These are phyloP conservation scores for Caenorhabditis briggsae DNA, from an alignment of 1,140 invertebrate genomes.

Conservation along the genomic window DNA sequence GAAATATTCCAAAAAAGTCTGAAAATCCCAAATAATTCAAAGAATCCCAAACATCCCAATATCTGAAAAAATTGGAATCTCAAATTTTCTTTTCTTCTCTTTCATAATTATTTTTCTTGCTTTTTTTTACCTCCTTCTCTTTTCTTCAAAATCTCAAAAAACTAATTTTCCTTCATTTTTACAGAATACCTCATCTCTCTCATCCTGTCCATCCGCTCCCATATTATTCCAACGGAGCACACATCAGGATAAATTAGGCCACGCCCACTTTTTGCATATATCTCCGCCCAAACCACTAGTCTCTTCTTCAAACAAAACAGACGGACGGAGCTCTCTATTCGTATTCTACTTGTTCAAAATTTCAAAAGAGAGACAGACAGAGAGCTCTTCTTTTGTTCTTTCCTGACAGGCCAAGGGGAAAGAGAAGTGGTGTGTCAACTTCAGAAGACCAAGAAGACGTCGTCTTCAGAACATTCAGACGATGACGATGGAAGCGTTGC, in stretches of 20 bases:
- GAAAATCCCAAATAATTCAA: no score
- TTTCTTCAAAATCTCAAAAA: neutral
- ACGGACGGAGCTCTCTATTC: neutral
- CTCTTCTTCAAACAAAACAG: no score
- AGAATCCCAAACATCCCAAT: no score
- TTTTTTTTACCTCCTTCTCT: no score
- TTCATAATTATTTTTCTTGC: no score
- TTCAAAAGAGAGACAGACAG: neutral
- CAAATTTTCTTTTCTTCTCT: no score
- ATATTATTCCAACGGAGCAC: no score
- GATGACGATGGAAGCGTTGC: constrained; percentile 49
- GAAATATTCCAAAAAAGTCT: no score
- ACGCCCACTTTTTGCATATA: constrained; percentile 44
- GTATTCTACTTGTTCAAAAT: neutral
- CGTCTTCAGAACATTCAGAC: neutral
- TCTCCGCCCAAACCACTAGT: neutral
- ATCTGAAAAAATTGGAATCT: no score
- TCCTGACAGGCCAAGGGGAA: constrained; percentile 51
- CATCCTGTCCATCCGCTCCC: no score
- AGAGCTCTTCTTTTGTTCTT: constrained; percentile 43
- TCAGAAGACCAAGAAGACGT: neutral
- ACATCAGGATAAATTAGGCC: neutral
- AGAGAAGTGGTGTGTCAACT: constrained; percentile 15
- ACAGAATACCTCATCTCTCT: no score
- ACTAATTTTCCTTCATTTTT: neutral